These are phyloP conservation scores for Psammodynastes pulverulentus DNA, from an alignment of 2,113 vertebrate genomes.

Conservation along the genomic window DNA sequence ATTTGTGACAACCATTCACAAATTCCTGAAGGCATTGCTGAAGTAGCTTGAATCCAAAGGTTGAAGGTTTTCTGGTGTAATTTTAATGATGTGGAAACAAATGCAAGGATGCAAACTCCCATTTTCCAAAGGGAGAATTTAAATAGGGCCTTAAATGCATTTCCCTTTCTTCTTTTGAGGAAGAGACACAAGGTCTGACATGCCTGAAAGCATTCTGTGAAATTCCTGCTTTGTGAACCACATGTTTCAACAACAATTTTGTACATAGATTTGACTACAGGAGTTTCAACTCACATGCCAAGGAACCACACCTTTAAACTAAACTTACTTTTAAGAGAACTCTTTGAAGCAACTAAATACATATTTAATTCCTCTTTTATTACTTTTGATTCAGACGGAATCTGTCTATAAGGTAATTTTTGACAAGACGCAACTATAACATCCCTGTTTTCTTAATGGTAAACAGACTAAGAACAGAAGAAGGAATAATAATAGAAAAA, in stretches of 20 bases:
- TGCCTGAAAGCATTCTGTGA: not conserved
- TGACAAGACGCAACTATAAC: conserved; percentile 20
- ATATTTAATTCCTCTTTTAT: conserved; percentile 53
- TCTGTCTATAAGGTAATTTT: conserved; percentile 49
- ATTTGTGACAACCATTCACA: not conserved
- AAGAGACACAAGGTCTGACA: not conserved
- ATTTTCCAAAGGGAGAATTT: not conserved
- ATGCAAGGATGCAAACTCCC: not conserved
- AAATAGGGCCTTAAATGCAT: not conserved
- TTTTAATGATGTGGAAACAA: not conserved
- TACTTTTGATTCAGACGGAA: conserved; percentile 36
- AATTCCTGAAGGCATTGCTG: not conserved
- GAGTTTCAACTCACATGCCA: conserved; percentile 39
- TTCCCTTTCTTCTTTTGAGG: not conserved
- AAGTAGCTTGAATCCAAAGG: not conserved
- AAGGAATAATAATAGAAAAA: not conserved
- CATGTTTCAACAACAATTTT: not conserved
- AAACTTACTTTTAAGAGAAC: conserved; percentile 45
- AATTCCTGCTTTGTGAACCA: not conserved
- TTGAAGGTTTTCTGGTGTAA: not conserved
- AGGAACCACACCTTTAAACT: conserved; percentile 27
- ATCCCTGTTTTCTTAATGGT: conserved; percentile 14
- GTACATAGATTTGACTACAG: conserved; percentile 38
- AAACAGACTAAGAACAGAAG: not conserved
- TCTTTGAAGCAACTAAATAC: conserved; percentile 45